Percentiles rank a stretch among this genome's conserved stretches.
Evolutionary conservation across 1,140 invertebrate genomes (phyloP).

Genomic region (Agraylea sexmaculata): DNA sequence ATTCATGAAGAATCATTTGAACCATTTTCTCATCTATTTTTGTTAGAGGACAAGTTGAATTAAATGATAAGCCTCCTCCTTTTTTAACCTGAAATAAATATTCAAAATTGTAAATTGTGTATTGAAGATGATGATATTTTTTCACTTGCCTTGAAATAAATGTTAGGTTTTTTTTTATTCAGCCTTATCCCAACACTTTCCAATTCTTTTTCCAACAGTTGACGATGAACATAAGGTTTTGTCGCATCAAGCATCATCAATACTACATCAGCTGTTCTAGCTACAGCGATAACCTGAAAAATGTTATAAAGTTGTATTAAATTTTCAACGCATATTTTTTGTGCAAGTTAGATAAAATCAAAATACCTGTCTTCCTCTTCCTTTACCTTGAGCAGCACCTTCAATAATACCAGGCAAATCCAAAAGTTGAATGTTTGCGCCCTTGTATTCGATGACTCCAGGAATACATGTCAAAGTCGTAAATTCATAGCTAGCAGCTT

Average conservation of each 20-base stretch:
- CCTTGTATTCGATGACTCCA: conserved; percentile 95
- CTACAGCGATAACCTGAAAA: conserved; percentile 85
- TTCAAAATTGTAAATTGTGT: conserved; percentile 4
- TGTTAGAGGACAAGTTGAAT: conserved; percentile 87
- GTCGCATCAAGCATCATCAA: conserved; percentile 99
- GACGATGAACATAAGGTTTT: conserved; percentile 88
- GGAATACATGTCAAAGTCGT: conserved; percentile 99
- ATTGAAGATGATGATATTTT: conserved; percentile 8
- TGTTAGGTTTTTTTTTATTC: conserved; percentile 90
- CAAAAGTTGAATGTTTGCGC: conserved; percentile 95
- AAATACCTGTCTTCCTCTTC: conserved; percentile 62
- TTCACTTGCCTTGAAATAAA: conserved; percentile 83
- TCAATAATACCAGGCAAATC: conserved; percentile 97
- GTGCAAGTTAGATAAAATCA: not conserved
- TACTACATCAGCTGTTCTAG: conserved; percentile 89
- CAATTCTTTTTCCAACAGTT: conserved; percentile 83
- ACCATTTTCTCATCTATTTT: conserved; percentile 96
- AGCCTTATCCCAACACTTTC: conserved; percentile 93
- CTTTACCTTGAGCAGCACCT: conserved; percentile 90
- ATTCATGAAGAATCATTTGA: conserved; percentile 96
- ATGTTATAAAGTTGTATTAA: not conserved
- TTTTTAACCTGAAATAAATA: conserved; percentile 74
- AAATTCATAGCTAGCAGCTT: conserved; percentile 96
- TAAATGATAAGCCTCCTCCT: conserved; percentile 97
- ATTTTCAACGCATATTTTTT: not conserved